Percentiles rank a stretch among this genome's conserved stretches.
Evolutionary conservation across 1,140 invertebrate species (phyloP).

Genomic region (Ruditapes philippinarum): DNA sequence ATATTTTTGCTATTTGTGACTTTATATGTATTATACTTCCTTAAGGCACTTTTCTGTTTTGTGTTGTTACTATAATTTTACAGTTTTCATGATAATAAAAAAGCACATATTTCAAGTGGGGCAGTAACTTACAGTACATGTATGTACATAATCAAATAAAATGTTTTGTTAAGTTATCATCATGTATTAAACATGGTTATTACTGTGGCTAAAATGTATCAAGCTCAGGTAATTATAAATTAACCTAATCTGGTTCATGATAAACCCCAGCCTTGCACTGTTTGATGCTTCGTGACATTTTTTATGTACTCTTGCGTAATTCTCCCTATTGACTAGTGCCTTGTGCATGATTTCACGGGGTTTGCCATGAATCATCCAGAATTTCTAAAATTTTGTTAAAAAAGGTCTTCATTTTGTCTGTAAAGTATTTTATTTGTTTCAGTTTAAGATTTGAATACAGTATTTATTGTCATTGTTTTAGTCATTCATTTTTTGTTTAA

Average conservation of each 20-base stretch:
- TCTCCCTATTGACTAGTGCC: background rate
- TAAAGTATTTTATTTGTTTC: background rate
- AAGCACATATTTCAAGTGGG: no score
- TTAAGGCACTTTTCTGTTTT: no score
- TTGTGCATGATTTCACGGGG: slow-evolving; percentile 59
- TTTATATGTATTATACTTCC: no score
- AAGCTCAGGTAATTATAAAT: background rate
- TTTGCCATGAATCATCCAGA: slow-evolving; percentile 39
- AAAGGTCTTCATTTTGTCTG: slow-evolving; percentile 45
- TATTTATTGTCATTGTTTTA: background rate
- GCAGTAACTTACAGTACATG: no score
- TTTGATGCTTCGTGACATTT: background rate
- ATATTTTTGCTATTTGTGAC: no score
- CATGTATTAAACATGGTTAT: slow-evolving; percentile 16
- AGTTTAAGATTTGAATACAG: no score
- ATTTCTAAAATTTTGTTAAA: background rate
- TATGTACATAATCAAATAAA: no score
- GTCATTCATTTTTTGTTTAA: background rate
- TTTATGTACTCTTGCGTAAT: slow-evolving; percentile 25
- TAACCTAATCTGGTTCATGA: slow-evolving; percentile 36
- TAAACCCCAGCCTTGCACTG: slow-evolving; percentile 55
- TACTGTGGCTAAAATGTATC: background rate
- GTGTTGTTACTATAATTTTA: no score
- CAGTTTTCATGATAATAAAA: no score
- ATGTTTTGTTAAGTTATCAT: slow-evolving; percentile 5